Base-by-base conservation (phyloP, 2,797 vertebrate genomes). In the Anguilla pacifica region DNA sequence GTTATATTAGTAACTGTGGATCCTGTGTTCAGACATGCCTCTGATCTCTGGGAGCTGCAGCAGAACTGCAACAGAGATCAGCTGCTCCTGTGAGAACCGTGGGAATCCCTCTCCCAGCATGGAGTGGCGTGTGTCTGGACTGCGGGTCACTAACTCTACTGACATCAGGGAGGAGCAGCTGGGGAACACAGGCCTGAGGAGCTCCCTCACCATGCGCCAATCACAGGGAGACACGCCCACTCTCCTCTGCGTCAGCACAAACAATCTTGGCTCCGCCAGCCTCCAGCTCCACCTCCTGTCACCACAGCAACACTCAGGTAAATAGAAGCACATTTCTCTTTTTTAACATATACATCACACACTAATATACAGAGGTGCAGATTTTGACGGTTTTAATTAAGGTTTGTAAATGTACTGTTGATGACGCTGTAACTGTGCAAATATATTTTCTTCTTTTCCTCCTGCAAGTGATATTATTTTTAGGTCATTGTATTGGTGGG, bases 221-320 rank as follows among this genome's bases (percentile, higher is more conserved):
- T 19, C 55, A 61, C 88, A 77, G 2, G 84, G 90, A 43, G 87
- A 90, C 59, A 59, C 79, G 43, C 89, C 91, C 4, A 88, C 91
- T 55, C 67, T 95, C 0, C 89, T 93, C 81, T 96, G 96, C 89
- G 55, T 93, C 88, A 93, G 92, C 89, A 28, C 5, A 89, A 96
- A 93, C 91, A 87, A 89, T 17, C 88, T 94, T 87, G 94, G 93
- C 77, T 91, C 87, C 1, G 91, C 92, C 0, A 90, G 83, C 25
- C 72, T 79, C 1, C 46, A 35, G 35, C 35, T 35, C 35, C 35
- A 35, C 35, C 35, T 35, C 35, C 35, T 1, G 35, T 35, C 35
- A 1, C 35, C 35, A 35, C 35, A 35, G 35, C 35, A 35, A 35
- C 35, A 35, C 35, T 35, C 35, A 35, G 35, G 35, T 35, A 35